Evolutionary conservation across 1,140 invertebrate genomes (phyloP).

Genomic region (Drosophila orosa): DNA sequence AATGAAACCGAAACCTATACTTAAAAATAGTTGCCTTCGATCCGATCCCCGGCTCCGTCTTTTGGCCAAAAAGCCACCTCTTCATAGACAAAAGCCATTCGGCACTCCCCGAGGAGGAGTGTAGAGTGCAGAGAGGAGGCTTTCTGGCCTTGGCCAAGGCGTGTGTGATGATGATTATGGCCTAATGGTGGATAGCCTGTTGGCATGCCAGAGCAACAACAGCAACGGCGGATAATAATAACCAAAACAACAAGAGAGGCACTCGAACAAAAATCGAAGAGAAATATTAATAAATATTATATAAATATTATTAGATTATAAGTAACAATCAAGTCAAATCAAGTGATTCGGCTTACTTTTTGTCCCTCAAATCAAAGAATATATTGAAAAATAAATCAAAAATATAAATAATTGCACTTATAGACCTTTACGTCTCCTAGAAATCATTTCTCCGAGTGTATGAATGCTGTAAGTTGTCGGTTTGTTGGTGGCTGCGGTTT

Average conservation of each 20-base stretch:
- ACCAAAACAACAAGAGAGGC: constrained; percentile 41
- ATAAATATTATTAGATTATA: neutral
- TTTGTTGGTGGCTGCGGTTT: constrained; percentile 56
- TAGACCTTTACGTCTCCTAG: rapidly evolving
- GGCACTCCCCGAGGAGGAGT: constrained; percentile 62
- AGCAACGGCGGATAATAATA: constrained; percentile 47
- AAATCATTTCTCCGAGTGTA: neutral
- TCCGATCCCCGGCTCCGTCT: constrained; percentile 1
- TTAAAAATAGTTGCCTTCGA: constrained; percentile 70
- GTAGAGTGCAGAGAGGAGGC: neutral
- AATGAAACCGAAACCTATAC: constrained; percentile 82
- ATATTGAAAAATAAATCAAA: neutral
- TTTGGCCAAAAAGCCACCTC: constrained; percentile 25
- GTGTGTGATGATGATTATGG: constrained; percentile 82
- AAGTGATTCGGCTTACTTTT: neutral
- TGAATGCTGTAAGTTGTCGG: constrained; percentile 23
- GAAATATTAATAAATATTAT: neutral
- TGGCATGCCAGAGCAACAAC: constrained; percentile 69
- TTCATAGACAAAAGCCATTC: constrained; percentile 78
- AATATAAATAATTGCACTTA: too few relatives aligned
- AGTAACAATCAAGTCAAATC: too few relatives aligned
- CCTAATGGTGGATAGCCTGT: constrained; percentile 79
- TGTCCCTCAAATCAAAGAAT: neutral
- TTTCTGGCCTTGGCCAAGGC: constrained; percentile 68
- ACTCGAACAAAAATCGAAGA: constrained; percentile 13